Percentiles rank a stretch among this genome's conserved stretches.
phyloP scores from a whole-genome alignment of 53 echinoderm and acorn worm genomes.

The Echinarachnius parma region DNA sequence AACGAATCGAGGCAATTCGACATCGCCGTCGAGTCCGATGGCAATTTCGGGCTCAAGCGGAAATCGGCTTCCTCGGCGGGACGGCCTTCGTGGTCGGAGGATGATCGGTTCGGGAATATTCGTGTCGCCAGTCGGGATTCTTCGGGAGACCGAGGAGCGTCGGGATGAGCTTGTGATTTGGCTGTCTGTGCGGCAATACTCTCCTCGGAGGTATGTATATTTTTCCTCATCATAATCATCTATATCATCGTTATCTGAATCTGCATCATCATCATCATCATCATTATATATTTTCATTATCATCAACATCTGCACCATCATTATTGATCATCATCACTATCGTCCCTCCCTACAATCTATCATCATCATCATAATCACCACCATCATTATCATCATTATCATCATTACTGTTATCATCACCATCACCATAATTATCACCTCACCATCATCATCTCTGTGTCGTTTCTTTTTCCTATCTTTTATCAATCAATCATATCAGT shows the following conservation, averaged over 20 bases:
- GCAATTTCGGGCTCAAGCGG: slow-evolving; percentile 46
- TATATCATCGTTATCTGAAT: too few relatives aligned
- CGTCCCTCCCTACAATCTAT: too few relatives aligned
- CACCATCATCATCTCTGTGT: too few relatives aligned
- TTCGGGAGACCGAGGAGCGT: slow-evolving; percentile 78
- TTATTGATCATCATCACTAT: too few relatives aligned
- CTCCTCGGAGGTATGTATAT: slow-evolving; percentile 23
- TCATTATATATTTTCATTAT: too few relatives aligned
- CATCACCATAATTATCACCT: neutral
- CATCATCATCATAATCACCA: too few relatives aligned
- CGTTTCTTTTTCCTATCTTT: too few relatives aligned
- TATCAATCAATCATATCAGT: too few relatives aligned
- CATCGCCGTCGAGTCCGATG: too few relatives aligned
- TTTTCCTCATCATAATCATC: neutral
- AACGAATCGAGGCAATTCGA: slow-evolving; percentile 3
- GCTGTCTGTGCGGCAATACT: slow-evolving; percentile 61
- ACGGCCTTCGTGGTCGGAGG: slow-evolving; percentile 75
- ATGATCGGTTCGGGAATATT: slow-evolving; percentile 98
- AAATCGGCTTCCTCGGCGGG: slow-evolving; percentile 79
- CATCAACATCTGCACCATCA: too few relatives aligned
- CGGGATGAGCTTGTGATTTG: slow-evolving; percentile 90
- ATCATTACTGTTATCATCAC: too few relatives aligned
- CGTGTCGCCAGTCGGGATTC: slow-evolving; percentile 88
- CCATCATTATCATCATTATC: neutral
- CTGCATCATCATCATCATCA: too few relatives aligned